Conservation (phyloP, 1,140 invertebrate species). For the Trinorchestia longiramus region DNA sequence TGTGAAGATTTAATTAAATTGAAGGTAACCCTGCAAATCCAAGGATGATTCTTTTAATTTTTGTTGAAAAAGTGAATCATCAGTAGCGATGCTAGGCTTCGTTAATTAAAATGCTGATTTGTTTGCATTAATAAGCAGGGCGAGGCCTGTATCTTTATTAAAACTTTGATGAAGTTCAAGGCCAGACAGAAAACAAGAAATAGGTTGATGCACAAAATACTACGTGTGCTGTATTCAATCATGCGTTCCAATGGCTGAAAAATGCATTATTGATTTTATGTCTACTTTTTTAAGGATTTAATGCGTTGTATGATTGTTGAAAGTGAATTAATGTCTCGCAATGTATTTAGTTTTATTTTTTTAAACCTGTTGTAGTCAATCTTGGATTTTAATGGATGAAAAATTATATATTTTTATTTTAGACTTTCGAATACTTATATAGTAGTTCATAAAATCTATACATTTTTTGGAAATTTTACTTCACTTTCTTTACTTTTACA, state of each 20-base stretch:
- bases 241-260: background rate
- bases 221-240: background rate
- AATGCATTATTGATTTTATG: background rate
- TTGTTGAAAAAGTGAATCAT: background rate
- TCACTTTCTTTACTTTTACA: too few relatives aligned
- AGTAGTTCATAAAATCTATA: too few relatives aligned
- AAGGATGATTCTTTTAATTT: background rate
- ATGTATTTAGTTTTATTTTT: too few relatives aligned
- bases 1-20: background rate
- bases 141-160: background rate
- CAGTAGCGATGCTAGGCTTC: background rate
- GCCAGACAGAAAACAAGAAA: background rate
- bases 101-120: background rate
- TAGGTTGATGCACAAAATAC: background rate
- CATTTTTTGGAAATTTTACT: too few relatives aligned
- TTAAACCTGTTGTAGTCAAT: too few relatives aligned
- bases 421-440: too few relatives aligned
- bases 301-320: too few relatives aligned
- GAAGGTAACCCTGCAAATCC: background rate
- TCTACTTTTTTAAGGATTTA: background rate
- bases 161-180: background rate
- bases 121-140: background rate
- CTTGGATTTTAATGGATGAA: too few relatives aligned
- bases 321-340: too few relatives aligned
- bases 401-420: too few relatives aligned